phyloP scores from a whole-genome alignment of 2,888 invertebrate species.

The Hyppa rectilinea region DNA sequence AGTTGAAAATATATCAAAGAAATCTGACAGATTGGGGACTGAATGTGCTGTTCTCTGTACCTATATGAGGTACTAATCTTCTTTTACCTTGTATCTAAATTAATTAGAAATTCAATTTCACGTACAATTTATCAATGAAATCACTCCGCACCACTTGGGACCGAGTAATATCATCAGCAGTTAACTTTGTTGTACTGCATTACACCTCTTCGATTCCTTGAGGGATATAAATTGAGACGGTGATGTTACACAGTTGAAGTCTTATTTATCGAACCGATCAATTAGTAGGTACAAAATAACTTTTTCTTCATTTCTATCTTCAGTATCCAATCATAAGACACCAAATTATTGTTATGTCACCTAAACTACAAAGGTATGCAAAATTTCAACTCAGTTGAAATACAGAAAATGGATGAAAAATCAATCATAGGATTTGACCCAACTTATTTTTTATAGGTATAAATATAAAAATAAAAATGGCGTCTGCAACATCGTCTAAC shows the following conservation, averaged over 20 bases:
- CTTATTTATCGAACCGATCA: neutral
- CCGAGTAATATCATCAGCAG: neutral
- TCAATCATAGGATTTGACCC: neutral
- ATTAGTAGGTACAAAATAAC: neutral
- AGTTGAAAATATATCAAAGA: no score
- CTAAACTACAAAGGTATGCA: neutral
- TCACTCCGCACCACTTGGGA: slow-evolving; percentile 11
- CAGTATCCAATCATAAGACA: no score
- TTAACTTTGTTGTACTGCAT: slow-evolving; percentile 27
- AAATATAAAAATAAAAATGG: slow-evolving; percentile 17
- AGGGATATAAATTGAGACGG: slow-evolving; percentile 5
- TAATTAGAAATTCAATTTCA: neutral
- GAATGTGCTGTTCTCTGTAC: no score
- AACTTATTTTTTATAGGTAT: neutral
- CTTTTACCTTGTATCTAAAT: neutral
- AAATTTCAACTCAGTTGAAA: neutral
- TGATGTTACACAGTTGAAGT: neutral
- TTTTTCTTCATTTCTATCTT: neutral
- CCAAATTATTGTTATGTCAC: neutral
- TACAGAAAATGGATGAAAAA: neutral
- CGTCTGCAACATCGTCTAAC: slow-evolving; percentile 40
- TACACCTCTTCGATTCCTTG: slow-evolving; percentile 3
- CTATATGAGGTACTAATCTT: no score
- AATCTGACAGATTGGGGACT: no score
- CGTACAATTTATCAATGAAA: slow-evolving; percentile 1